phyloP scores from a whole-genome alignment of 1,140 invertebrate genomes.

The Procambarus clarkii region DNA sequence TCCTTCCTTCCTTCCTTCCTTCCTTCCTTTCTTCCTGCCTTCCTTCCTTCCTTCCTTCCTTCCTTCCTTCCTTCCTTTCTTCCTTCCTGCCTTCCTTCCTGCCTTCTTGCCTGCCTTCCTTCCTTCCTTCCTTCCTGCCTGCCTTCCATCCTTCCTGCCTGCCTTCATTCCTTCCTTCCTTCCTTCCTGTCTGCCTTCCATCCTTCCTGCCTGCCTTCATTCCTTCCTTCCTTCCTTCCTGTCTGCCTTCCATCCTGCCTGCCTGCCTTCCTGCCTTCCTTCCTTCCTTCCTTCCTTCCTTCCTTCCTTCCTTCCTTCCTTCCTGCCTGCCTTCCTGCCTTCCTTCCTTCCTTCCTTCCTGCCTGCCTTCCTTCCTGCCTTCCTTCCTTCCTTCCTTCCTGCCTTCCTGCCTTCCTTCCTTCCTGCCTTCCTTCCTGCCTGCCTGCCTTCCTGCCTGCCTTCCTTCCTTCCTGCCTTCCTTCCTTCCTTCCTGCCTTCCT shows the following conservation, averaged over 20 bases:
- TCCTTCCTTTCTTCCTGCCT: too few relatives aligned
- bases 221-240: constrained; percentile 26
- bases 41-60: too few relatives aligned
- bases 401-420: not conserved
- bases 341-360: too few relatives aligned
- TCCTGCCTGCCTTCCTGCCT: too few relatives aligned
- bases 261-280: not conserved
- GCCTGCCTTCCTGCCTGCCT: not conserved
- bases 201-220: not conserved
- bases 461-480: not conserved
- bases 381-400: constrained; percentile 6
- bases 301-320: not conserved
- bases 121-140: too few relatives aligned
- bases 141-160: not conserved
- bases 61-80: too few relatives aligned
- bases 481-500: too few relatives aligned
- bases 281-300: constrained; percentile 1
- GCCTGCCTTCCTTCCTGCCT: not conserved
- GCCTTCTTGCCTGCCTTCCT: too few relatives aligned
- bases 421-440: not conserved
- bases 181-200: not conserved
- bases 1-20: too few relatives aligned
- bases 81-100: too few relatives aligned
- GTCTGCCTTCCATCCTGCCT: constrained; percentile 1
- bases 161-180: not conserved